Evolutionary conservation across 35 echinoderm and acorn worm genomes (phyloP).

Genomic region (Strongylocentrotus purpuratus): DNA sequence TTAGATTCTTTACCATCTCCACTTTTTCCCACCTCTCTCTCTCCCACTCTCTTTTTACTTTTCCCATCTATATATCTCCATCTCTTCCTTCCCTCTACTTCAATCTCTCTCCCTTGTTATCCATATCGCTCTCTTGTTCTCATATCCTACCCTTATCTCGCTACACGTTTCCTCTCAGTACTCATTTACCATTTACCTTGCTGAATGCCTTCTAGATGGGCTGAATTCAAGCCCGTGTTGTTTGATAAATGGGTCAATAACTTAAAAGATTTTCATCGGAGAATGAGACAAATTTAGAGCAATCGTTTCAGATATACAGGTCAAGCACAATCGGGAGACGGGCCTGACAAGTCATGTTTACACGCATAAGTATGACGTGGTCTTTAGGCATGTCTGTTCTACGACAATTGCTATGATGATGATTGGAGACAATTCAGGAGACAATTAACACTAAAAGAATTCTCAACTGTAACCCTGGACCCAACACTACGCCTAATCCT

Average conservation of each 20-base stretch:
- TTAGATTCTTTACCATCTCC: too few species aligned
- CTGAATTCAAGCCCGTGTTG: not conserved
- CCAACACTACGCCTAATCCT: too few species aligned
- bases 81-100: not conserved
- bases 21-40: not conserved
- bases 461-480: too few species aligned
- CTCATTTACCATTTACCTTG: not conserved
- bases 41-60: not conserved
- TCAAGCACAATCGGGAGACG: not conserved
- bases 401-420: too few species aligned
- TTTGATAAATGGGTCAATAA: constrained; percentile 13
- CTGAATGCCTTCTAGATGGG: not conserved
- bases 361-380: not conserved
- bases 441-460: too few species aligned
- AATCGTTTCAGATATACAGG: not conserved
- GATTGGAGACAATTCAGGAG: too few species aligned
- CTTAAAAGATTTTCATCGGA: not conserved
- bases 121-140: not conserved
- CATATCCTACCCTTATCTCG: not conserved
- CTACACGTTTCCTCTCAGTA: not conserved
- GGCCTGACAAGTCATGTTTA: not conserved
- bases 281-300: not conserved
- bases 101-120: not conserved
- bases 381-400: too few species aligned
- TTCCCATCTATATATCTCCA: not conserved